Evolutionary conservation across 1,140 invertebrate species (phyloP), one percentile per base, ranked within the genome.

Genomic region (Drosophila truncata): DNA sequence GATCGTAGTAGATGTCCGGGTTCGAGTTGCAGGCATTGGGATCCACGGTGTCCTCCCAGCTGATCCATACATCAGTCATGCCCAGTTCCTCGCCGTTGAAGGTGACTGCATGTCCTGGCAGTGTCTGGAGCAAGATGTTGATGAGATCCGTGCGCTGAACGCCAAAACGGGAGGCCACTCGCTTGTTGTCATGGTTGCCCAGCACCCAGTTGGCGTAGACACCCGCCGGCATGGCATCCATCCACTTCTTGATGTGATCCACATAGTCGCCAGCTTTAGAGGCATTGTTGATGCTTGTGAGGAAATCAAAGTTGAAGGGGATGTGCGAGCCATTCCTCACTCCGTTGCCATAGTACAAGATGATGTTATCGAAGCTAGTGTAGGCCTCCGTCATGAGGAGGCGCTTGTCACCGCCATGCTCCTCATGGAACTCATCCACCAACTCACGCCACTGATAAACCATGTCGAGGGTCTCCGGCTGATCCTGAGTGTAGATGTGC

Each of bases 1-100:
- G 65, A 1, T 31, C 42, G 27, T 92, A 93, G 75, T 91, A 92
- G 14, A 58, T 57, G 8, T 91, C 73, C 9, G 91, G 91, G 64
- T 92, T 78, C 1, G 85, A 70, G 47, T 91, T 92, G 27, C 91
- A 92, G 0, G 91, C 91, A 8, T 59, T 61, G 0, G 91, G 91
- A 59, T 92, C 91, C 2, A 92, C 91, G 1, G 94, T 95, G n/a
- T 94, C 93, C 50, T 94, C 91, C 93, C 93, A 95, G 11, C 91
- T 92, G 1, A 95, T 93, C n/a, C 64, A 81, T 0, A 94, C 95
- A 91, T 97, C 95, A 11, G 94, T 93, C 96, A 97, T 97, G 0
- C 95, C 97, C 20, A 98, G 94, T 92, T 98, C 97, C 92, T 97
- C 97, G 13, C 97, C 97, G 85, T 96, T 95, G 91, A 96, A 97